phyloP scores from a whole-genome alignment of 1,140 invertebrate species.

The Ceratoteleas bidentatus region DNA sequence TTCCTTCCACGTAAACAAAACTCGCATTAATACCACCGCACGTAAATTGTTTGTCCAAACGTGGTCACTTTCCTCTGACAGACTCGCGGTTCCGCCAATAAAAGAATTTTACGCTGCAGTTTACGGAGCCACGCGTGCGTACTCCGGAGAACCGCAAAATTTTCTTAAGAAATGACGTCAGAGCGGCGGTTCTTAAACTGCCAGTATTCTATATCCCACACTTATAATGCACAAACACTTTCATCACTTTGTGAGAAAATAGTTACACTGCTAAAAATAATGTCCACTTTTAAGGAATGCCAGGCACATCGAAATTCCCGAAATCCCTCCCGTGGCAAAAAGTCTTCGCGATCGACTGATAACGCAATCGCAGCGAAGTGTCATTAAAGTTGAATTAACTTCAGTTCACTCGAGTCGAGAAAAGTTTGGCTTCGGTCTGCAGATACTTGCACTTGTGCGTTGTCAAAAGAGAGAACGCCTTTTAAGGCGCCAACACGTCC shows the following conservation, averaged over 20 bases:
- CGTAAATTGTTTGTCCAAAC: background rate
- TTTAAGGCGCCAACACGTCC: constrained; percentile 47
- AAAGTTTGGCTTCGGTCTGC: too few species aligned
- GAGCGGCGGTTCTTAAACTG: constrained; percentile 13
- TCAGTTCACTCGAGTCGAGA: too few species aligned
- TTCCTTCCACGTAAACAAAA: too few species aligned
- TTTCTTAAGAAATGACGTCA: constrained; percentile 37
- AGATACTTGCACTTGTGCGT: constrained; percentile 36
- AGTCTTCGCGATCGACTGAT: background rate
- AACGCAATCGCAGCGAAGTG: background rate
- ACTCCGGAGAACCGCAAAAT: constrained; percentile 27
- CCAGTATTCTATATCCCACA: constrained; percentile 36
- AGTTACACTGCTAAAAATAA: constrained; percentile 46
- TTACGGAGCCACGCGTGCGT: background rate
- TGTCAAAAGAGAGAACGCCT: constrained; percentile 46
- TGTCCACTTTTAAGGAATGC: constrained; percentile 17
- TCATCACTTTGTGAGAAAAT: constrained; percentile 45
- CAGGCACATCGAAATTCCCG: constrained; percentile 15
- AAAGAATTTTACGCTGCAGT: background rate
- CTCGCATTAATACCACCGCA: too few species aligned
- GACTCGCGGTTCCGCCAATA: background rate
- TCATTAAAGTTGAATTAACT: too few species aligned
- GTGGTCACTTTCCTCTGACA: background rate
- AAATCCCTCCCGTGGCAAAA: background rate
- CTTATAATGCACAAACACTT: constrained; percentile 30